phyloP scores from a whole-genome alignment of 2,888 invertebrate genomes.

The Plagiodera versicolora region DNA sequence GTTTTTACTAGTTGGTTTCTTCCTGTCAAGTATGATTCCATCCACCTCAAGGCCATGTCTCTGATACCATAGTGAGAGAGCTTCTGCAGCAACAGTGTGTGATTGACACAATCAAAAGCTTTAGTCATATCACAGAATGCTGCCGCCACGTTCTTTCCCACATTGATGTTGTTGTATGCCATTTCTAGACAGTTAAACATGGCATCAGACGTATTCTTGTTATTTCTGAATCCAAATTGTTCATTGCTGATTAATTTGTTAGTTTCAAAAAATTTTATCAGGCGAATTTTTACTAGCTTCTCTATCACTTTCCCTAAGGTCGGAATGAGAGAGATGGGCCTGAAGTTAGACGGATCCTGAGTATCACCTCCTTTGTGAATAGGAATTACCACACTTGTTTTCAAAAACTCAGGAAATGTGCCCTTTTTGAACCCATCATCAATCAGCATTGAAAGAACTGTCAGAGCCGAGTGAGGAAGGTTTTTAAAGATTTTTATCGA shows the following conservation, averaged over 20 bases:
- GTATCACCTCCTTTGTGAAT: background rate
- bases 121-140: too few species aligned
- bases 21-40: too few species aligned
- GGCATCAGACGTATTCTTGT: background rate
- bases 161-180: too few species aligned
- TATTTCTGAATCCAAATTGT: background rate
- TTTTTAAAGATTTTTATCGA: conserved; percentile 5
- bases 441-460: conserved; percentile 5
- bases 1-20: too few species aligned
- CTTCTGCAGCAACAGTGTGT: conserved; percentile 1
- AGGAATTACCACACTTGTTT: background rate
- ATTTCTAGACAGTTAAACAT: too few species aligned
- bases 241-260: conserved; percentile 5
- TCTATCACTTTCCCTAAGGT: too few species aligned
- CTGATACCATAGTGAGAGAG: background rate
- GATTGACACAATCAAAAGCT: conserved; percentile 1
- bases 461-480: background rate
- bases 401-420: conserved; percentile 2
- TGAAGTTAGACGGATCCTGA: conserved; percentile 2
- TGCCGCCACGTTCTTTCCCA: too few species aligned
- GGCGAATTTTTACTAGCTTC: background rate
- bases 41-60: too few species aligned
- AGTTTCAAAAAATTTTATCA: background rate
- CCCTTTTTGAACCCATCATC: background rate
- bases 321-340: conserved; percentile 6